Base-by-base conservation (phyloP, 2,113 vertebrate species). In the Psilopsiagon aymara region DNA sequence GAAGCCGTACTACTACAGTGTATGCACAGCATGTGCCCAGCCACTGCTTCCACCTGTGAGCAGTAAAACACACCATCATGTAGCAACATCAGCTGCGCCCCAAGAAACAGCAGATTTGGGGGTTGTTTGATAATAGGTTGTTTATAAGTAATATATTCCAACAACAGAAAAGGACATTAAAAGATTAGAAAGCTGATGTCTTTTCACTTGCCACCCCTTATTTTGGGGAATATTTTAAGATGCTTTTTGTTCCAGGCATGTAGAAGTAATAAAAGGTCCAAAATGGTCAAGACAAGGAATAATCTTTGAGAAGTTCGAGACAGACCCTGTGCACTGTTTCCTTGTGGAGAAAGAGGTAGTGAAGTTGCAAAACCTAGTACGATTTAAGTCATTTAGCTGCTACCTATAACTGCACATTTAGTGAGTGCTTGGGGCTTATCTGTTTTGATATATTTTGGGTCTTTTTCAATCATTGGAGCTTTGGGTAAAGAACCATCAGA, bases 301-400 rank as follows among this genome's bases (percentile, higher is more conserved):
- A 79, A 79, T 29, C 47, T 29, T 46, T 9, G 6, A 69, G 62
- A 76, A 85, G 88, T 78, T 88, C 57, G 92, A 94, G 62, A 91
- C 49, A 80, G 10, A 46, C 39, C 47, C 46, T 64, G 47, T 90
- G 55, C 86, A 57, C 57, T 91, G 62, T 90, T 93, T 91, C 31
- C 80, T 82, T 86, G 60, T 86, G 69, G 77, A 93, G 55, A 83
- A 93, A 94, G 96, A 97, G 94, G 95, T 96, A 96, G 95, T 79
- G 86, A 91, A 91, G 94, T 95, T 96, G 86, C 23, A 37, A 84
- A 93, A 93, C 91, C 33, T 43, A 35, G 4, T 28, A 52, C 64
- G 39, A 43, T 31, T 79, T 78, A 78, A 75, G 41, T 90, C 64
- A 70, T 77, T 73, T 92, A 79, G 71, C 46, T 75, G 25, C 20